Evolutionary conservation across 2,113 vertebrate species (phyloP).

Genomic region (Embiotoca jacksoni): DNA sequence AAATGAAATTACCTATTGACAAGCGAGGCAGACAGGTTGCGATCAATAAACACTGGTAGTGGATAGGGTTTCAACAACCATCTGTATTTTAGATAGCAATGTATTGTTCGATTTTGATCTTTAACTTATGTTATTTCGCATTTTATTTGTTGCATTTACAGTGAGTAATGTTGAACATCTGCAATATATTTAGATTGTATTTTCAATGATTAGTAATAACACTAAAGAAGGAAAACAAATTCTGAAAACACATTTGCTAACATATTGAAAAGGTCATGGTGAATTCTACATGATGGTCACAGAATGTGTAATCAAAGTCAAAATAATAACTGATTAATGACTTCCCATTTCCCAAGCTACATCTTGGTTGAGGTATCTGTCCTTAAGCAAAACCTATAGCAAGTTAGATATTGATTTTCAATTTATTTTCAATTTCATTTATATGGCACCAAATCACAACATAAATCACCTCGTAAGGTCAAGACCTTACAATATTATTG

Average conservation of each 20-base stretch:
- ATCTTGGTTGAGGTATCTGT: neutral
- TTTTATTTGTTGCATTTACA: too few relatives aligned
- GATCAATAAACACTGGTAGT: slow-evolving; percentile 68
- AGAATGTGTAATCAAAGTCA: too few relatives aligned
- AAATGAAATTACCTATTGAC: slow-evolving; percentile 78
- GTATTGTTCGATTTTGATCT: neutral
- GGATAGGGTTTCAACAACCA: slow-evolving; percentile 52
- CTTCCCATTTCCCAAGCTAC: neutral
- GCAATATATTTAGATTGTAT: too few relatives aligned
- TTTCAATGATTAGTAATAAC: too few relatives aligned
- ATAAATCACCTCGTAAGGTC: too few relatives aligned
- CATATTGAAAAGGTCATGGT: neutral
- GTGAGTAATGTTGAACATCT: too few relatives aligned
- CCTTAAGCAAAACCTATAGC: neutral
- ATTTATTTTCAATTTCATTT: too few relatives aligned
- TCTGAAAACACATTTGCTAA: neutral
- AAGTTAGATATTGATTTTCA: too few relatives aligned
- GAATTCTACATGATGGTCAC: too few relatives aligned
- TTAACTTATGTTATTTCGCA: neutral
- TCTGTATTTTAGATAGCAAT: neutral
- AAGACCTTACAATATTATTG: too few relatives aligned
- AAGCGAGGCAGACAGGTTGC: slow-evolving; percentile 42
- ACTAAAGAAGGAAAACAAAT: too few relatives aligned
- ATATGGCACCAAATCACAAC: too few relatives aligned
- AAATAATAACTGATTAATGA: neutral